A percentile compares a stretch with the other conserved stretches of the same genome.
Evolutionary conservation across 2,113 vertebrate genomes (phyloP).

Genomic region (Dipodomys stephensi): DNA sequence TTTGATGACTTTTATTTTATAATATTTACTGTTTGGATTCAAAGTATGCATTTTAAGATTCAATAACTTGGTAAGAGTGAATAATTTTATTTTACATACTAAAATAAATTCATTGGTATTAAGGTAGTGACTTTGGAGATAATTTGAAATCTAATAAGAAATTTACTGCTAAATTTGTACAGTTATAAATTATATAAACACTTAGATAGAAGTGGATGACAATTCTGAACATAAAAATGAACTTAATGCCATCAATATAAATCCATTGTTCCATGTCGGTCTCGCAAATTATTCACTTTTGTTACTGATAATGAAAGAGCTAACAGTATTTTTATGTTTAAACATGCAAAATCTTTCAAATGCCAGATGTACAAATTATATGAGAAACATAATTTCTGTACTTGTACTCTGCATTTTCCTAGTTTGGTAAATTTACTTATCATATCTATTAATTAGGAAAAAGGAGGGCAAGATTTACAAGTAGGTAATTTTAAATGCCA

Average conservation of each 20-base stretch:
- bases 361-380: not conserved
- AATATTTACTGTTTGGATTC: not conserved
- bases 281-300: constrained; percentile 27
- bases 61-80: not conserved
- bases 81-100: not conserved
- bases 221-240: not conserved
- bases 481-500: not conserved
- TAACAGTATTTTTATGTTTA: not conserved
- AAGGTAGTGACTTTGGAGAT: not conserved
- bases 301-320: not conserved
- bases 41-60: not conserved
- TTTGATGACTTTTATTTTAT: not conserved
- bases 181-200: not conserved
- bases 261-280: not conserved
- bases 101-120: not conserved
- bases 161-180: not conserved
- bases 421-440: not conserved
- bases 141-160: not conserved
- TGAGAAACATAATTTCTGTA: not conserved
- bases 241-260: not conserved
- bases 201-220: not conserved
- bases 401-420: not conserved
- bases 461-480: not conserved
- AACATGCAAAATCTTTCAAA: not conserved
- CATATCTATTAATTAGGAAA: not conserved